These are phyloP conservation scores for Thalassarche chlororhynchos DNA, from an alignment of 2,113 vertebrate species.

Conservation along the genomic window DNA sequence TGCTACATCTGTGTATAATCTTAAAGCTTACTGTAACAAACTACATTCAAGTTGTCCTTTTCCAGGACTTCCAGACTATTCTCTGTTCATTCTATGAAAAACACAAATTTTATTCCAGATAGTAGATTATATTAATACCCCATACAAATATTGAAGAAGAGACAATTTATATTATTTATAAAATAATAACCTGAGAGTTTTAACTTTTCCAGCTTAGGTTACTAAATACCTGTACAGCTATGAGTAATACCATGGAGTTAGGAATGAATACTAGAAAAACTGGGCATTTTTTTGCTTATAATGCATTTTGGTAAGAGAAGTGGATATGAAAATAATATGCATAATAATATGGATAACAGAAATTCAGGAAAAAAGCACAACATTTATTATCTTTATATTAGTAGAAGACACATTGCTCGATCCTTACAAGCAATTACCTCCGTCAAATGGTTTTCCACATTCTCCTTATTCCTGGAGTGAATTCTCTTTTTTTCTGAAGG, in stretches of 20 bases:
- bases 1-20: not conserved
- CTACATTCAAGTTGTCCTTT: not conserved
- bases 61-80: not conserved
- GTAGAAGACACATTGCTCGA: not conserved
- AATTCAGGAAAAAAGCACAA: not conserved
- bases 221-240: not conserved
- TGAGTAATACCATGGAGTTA: not conserved
- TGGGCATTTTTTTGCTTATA: not conserved
- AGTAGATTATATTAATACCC: not conserved
- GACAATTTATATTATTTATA: not conserved
- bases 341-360: not conserved
- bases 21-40: not conserved
- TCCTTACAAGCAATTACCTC: not conserved
- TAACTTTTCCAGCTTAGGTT: not conserved
- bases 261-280: not conserved
- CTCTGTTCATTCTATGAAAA: not conserved
- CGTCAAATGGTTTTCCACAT: not conserved
- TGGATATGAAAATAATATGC: not conserved
- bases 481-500: not conserved
- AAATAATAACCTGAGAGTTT: not conserved
- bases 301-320: not conserved
- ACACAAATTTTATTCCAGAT: not conserved
- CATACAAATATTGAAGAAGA: not conserved
- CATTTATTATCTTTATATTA: not conserved
- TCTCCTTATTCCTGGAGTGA: not conserved